Evolutionary conservation across 2,888 invertebrate species (phyloP), one percentile per base, ranked within the genome.

Genomic region (Lycia hirtaria): DNA sequence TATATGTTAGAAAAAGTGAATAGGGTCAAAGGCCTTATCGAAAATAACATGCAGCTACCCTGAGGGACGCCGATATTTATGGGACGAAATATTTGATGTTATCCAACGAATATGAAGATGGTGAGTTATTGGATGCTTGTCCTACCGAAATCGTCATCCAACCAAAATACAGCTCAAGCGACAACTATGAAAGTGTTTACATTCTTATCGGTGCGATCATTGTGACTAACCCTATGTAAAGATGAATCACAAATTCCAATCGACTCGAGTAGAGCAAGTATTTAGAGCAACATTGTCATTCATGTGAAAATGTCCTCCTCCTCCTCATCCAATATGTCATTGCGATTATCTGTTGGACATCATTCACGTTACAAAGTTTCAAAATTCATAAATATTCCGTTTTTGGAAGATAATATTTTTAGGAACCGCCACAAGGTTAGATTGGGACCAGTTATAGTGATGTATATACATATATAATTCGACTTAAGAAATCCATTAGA

Each of bases 351-450:
- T 49, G 24, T 72, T 75, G 75, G 72, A 72, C 65, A 52, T 62
- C 51, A 51, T 75, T 75, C 77, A 76, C 70, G 64, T 57, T 53
- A 55, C 56, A 57, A 56, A 55, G 43, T 51, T 60, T 57, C 41
- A 53, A 45, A 14, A 56, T 48, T 63, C 19, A 32, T 49, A 53
- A 55, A 50, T 53, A 40, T 53, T 59, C 40, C 49, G 56, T 35
- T 50, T 35, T 24, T 22, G 44, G 7, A 32, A 14, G 20, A 19
- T 22, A 44, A 30, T 49, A 33, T 55, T 51, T 54, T 32, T 62
- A 56, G 49, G 38, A 41, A 52, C 40, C 22, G 15, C 12, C 12
- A 26, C 55, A 40, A 48, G 45, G 19, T 52, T 49, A n/a, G 7
- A n/a, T n/a, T 28, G 12, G 51, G n/a, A n/a, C n/a, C n/a, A 51